These are phyloP conservation scores for Pseudomyrmex concolor DNA, from an alignment of 1,140 invertebrate genomes.

Conservation along the genomic window DNA sequence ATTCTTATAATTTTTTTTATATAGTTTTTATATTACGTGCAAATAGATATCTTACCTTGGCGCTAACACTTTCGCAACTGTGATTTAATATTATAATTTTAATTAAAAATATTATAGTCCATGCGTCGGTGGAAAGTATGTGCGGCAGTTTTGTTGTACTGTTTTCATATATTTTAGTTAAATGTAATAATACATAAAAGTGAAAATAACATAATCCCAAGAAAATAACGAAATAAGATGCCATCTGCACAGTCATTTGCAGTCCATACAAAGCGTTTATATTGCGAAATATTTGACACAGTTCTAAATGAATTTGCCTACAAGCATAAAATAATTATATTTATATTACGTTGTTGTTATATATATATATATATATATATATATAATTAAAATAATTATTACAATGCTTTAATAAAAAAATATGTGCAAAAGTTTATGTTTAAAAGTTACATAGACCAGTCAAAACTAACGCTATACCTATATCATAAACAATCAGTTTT, in stretches of 20 bases:
- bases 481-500: neutral
- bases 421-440: neutral
- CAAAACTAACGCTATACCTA: too few species aligned
- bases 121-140: neutral
- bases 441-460: neutral
- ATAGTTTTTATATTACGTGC: neutral
- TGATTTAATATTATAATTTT: slow-evolving; percentile 5
- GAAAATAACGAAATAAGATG: neutral
- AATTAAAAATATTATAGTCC: neutral
- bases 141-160: neutral
- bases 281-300: slow-evolving; percentile 13
- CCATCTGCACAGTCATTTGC: slow-evolving; percentile 21
- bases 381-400: slow-evolving; percentile 4
- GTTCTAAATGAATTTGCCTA: slow-evolving; percentile 38
- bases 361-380: neutral
- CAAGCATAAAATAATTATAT: neutral
- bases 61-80: slow-evolving; percentile 28
- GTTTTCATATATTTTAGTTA: too few species aligned
- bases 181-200: neutral
- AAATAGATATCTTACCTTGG: slow-evolving; percentile 24
- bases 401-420: neutral
- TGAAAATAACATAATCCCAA: neutral
- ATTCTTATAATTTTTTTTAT: neutral
- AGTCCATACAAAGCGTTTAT: slow-evolving; percentile 23
- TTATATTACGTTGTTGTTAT: too few species aligned